Base-by-base conservation (phyloP, 2,888 invertebrate species). In the Pseudococcus viburni region DNA sequence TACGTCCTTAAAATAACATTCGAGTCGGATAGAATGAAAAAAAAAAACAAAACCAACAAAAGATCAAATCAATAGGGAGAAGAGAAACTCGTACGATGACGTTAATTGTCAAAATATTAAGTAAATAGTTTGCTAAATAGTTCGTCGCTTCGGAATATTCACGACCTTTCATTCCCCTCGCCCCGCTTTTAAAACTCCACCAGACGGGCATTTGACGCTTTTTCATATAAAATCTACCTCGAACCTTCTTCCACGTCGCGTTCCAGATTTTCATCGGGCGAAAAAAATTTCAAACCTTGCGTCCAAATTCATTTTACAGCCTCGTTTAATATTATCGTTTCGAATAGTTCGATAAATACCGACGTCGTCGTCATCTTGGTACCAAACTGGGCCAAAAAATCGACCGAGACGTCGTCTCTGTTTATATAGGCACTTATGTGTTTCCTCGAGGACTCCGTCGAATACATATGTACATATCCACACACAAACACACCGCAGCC, bases 61-160 rank as follows among this genome's bases (percentile, higher is more conserved):
- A 73, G 68, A 73, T 73, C 26, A 73, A 42, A 80, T 80, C 80
- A 80, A 80, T 46, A 80, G 42, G 42, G 80, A 46, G 26, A 33
- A 3, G 26, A 33, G 26, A 33, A 80, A 46, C 80, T 80, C 68
- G 68, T 80, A 42, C 68, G 68, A 73, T 73, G 68, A 80, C 80
- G 33, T 80, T 80, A 80, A 80, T 80, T 80, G 80, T 80, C 80
- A 80, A 80, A 80, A 80, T 80, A 80, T 80, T 42, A 42, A 80
- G 80, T 80, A 80, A 80, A 80, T 80, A 80, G 42, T 80, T 80
- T 42, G n/a, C 42, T 42, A 80, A 80, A 80, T 80, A 80, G 80
- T 80, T 80, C 68, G 15, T n/a, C 68, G 80, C 80, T 39, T 73
- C n/a, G 80, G 80, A 39, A 6, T 8, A 12, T 39, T 77, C 39